Base-by-base conservation (phyloP, 2,888 invertebrate species). In the Ephialtes manifestator region DNA sequence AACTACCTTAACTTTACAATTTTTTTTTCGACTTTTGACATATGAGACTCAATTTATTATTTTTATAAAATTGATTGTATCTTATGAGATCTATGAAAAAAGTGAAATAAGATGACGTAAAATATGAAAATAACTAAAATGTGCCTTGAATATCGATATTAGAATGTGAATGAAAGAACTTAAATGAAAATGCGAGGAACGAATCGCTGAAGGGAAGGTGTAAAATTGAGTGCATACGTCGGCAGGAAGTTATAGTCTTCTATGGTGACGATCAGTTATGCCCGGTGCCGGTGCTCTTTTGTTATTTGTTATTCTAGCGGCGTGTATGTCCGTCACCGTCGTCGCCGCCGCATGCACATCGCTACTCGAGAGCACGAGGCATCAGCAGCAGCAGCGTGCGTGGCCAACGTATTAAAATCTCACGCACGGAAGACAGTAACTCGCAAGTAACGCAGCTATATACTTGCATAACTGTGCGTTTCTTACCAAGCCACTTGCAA, bases 401-500 rank as follows among this genome's bases (percentile, higher is more conserved):
- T 76, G 71, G 53, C 43, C 53, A 39, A 72, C 74, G 83, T 81
- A 87, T 87, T 86, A 86, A 86, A 84, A 86, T 87, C 78, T 79
- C 81, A 84, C 78, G 83, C 87, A 86, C 87, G 87, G 63, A 76
- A 77, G 85, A 39, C 77, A 87, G 39, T 58, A 58, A 48, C 31
- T 75, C 75, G 18, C 31, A 35, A 67, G 39, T 65, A 79, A 65
- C 63, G 11, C 60, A 43, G 53, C 24, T 51, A 55, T 81, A 28
- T 53, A 75, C 83, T 86, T 85, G 87, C 83, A 87, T 87, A 83
- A 87, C 87, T 86, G 81, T 46, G 83, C 55, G 81, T 84, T 58
- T 31, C 67, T 24, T 20, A 48, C 70, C 18, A 20, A 39, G 65
- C 39, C 63, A 35, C 63, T 76, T 70, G 81, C 84, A 85, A 79